These are phyloP conservation scores for Acropternis orthonyx DNA, from an alignment of 2,797 vertebrate genomes.

Conservation along the genomic window DNA sequence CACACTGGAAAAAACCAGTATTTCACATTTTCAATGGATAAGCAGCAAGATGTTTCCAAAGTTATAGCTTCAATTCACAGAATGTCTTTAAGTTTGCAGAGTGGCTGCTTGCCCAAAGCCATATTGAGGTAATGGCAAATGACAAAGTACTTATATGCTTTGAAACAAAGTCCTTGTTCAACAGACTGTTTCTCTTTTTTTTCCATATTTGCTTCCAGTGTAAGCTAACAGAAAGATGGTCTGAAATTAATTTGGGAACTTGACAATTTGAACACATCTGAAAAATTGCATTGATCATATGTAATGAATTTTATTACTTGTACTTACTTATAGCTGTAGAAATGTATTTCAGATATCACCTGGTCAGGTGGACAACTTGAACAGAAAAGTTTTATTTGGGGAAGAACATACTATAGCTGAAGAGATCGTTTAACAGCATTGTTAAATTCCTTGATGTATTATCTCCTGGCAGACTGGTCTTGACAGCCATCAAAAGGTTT, in stretches of 20 bases:
- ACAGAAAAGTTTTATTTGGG: not conserved
- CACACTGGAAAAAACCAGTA: constrained; percentile 52
- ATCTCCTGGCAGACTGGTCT: not conserved
- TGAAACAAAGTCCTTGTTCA: constrained; percentile 2
- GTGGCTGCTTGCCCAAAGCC: constrained; percentile 24
- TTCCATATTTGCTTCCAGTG: not conserved
- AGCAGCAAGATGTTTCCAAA: constrained; percentile 41
- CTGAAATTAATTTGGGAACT: not conserved
- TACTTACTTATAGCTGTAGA: not conserved
- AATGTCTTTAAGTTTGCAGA: constrained; percentile 11
- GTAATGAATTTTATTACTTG: not conserved
- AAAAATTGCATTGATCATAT: not conserved
- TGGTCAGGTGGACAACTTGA: not conserved
- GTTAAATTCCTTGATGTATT: not conserved
- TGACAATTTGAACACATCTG: not conserved
- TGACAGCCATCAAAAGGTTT: not conserved
- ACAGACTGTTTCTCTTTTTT: not conserved
- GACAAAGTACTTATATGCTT: not conserved
- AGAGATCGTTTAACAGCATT: not conserved
- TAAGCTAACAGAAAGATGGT: not conserved
- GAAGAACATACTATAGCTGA: not conserved
- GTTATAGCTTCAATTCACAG: constrained; percentile 32
- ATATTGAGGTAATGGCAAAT: not conserved
- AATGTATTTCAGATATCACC: not conserved
- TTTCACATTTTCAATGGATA: constrained; percentile 53